Conservation (phyloP, 2,113 vertebrate genomes). For the Oxygymnocypris stewartii region DNA sequence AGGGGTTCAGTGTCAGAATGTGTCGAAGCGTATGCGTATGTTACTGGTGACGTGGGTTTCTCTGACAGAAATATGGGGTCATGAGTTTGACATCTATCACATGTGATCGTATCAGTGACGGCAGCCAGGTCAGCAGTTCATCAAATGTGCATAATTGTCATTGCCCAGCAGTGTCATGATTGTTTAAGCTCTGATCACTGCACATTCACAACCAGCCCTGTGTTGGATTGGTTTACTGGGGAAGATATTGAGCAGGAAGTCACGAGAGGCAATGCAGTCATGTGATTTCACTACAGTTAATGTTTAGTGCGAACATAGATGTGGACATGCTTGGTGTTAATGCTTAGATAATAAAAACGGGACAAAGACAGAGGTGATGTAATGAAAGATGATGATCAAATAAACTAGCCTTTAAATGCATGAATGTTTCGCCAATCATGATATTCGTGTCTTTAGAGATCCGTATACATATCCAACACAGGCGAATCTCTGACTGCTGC, state of each 20-base stretch:
- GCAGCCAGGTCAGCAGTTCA: not conserved
- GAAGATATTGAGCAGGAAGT: not conserved
- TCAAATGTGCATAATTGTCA: constrained; percentile 1
- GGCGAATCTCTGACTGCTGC: too few relatives aligned
- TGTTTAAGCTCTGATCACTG: constrained; percentile 13
- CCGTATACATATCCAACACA: too few relatives aligned
- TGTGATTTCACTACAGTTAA: not conserved
- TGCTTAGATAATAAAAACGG: too few relatives aligned
- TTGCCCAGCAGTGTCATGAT: constrained; percentile 10
- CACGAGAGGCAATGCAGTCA: not conserved
- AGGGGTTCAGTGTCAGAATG: constrained; percentile 23
- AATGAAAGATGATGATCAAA: too few relatives aligned
- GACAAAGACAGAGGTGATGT: too few relatives aligned
- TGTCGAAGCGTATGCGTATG: constrained; percentile 20
- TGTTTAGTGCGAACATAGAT: not conserved
- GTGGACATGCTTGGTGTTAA: not conserved
- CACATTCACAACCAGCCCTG: not conserved
- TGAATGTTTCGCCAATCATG: too few relatives aligned
- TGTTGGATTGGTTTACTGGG: not conserved
- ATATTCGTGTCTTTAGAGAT: too few relatives aligned
- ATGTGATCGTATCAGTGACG: constrained; percentile 24
- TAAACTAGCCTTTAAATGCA: too few relatives aligned
- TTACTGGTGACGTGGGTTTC: not conserved
- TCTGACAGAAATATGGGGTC: constrained; percentile 32
- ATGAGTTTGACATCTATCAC: constrained; percentile 29